phyloP scores from a whole-genome alignment of 2,797 vertebrate species.

The Microchirus variegatus region DNA sequence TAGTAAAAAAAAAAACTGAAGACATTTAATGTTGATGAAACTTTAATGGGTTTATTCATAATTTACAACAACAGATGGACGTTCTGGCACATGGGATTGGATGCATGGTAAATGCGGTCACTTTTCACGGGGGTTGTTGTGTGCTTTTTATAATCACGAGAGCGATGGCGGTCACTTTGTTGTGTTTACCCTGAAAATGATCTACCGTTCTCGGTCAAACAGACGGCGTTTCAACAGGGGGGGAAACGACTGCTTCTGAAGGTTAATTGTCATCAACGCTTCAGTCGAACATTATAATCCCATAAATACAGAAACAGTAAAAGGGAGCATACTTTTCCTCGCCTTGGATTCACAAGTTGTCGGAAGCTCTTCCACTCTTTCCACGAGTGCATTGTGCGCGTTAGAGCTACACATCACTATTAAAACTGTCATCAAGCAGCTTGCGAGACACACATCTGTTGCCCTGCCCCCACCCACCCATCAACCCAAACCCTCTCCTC shows the following conservation, averaged over 20 bases:
- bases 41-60: conserved; percentile 87
- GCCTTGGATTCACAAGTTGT: conserved; percentile 1
- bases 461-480: not conserved
- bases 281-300: not conserved
- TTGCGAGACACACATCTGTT: conserved; percentile 62
- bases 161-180: conserved; percentile 56
- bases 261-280: conserved; percentile 18
- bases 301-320: conserved; percentile 8
- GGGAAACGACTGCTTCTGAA: conserved; percentile 23
- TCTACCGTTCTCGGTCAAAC: conserved; percentile 22
- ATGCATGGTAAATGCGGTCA: conserved; percentile 58
- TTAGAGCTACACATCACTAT: conserved; percentile 60
- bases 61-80: conserved; percentile 89
- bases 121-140: conserved; percentile 49
- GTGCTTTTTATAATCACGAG: conserved; percentile 65
- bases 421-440: conserved; percentile 74
- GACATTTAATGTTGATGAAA: conserved; percentile 87
- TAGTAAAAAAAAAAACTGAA: conserved; percentile 82
- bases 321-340: conserved; percentile 4
- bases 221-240: conserved; percentile 5
- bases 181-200: conserved; percentile 54
- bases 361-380: conserved; percentile 9
- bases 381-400: conserved; percentile 37
- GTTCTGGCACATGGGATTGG: conserved; percentile 66
- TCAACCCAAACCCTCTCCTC: not conserved